Evolutionary conservation across 2,113 vertebrate genomes (phyloP), one percentile per base, ranked within the genome.

Genomic region (Xenopus borealis): DNA sequence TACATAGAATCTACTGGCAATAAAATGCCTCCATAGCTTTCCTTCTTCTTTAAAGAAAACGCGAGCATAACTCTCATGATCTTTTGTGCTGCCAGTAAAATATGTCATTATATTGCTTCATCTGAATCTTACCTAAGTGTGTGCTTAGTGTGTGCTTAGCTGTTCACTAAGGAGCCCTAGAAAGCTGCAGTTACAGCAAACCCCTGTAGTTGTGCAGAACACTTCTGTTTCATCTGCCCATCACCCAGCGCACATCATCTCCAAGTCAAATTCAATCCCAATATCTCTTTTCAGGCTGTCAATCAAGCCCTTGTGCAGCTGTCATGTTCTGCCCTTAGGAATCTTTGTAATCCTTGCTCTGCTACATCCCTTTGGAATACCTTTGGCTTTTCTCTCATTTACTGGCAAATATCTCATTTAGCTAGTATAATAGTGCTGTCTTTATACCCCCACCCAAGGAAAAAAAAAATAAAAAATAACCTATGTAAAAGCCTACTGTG

Each of bases 201-300:
- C 16, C 52, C 13, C 7, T 67, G n/a, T 23, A 66, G 72, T 59
- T 63, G 66, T 19, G 44, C 63, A 50, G 59, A 53, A 19, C 44
- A 47, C 44, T 59, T 68, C 55, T 11, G 17, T 3, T 55, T 61
- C 16, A 67, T 50, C 33, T 23, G 55, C 44, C 23, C 23, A 61
- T 50, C 66, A 20, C 17, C 63, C 64, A 17, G 40, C 45, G 46
- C 44, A 62, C 72, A 61, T 67, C 64, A 52, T 59, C 17, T 66
- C 63, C 33, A 18, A 66, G 17, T 46, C 55, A 12, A 33, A 57
- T 74, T 10, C 64, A 47, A 45, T 47, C 19, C 17, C 45, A 53
- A 75, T 75, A 50, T 61, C 55, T 68, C 65, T 68, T 74, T 61
- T 68, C 55, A 30, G 14, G 19, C 44, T 50, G 63, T 58, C 53